These are phyloP conservation scores for Apamea anceps DNA, from an alignment of 2,888 invertebrate genomes.

Conservation along the genomic window DNA sequence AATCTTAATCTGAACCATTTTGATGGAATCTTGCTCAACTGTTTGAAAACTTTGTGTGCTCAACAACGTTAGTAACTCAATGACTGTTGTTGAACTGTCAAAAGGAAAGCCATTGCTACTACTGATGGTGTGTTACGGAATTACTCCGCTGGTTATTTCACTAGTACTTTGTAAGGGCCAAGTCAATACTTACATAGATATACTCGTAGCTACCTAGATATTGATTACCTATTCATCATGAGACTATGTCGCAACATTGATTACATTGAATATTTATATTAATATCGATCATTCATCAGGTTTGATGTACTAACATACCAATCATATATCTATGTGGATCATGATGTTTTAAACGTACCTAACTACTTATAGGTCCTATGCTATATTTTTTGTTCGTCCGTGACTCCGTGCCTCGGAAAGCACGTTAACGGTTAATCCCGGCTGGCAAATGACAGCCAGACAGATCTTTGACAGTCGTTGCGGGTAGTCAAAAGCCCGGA, in stretches of 20 bases:
- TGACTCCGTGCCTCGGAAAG: neutral
- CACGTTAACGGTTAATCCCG: neutral
- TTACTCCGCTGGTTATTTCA: neutral
- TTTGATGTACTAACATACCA: neutral
- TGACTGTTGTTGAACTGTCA: no score
- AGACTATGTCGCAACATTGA: conserved; percentile 7
- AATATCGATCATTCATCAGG: conserved; percentile 1
- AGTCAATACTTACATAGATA: neutral
- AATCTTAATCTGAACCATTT: no score
- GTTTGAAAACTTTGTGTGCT: no score
- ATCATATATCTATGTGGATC: neutral
- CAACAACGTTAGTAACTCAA: no score
- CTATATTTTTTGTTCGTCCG: neutral
- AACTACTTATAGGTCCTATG: neutral
- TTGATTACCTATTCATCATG: neutral
- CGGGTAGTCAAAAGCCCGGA: neutral
- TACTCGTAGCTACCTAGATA: neutral
- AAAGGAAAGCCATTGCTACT: no score
- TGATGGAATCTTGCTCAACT: no score
- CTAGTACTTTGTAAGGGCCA: neutral
- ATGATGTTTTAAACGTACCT: neutral
- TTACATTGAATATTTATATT: conserved; percentile 7
- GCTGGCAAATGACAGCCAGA: no score
- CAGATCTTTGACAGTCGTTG: neutral
- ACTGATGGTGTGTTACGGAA: no score